Percentiles rank a stretch among this genome's conserved stretches.
These are phyloP conservation scores for Patella depressa DNA, from an alignment of 2,888 invertebrate genomes.

Conservation along the genomic window DNA sequence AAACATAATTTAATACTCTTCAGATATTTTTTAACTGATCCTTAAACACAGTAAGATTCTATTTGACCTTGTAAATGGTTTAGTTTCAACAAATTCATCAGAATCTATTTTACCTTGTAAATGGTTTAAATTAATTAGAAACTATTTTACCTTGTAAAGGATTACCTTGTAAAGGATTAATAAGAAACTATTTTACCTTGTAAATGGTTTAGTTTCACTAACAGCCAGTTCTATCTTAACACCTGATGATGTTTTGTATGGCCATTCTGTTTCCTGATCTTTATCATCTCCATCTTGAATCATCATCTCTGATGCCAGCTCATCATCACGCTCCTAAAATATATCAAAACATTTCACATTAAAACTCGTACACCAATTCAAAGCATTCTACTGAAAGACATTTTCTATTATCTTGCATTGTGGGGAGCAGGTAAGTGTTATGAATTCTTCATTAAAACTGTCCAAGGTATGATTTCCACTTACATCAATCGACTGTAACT, in stretches of 20 bases:
- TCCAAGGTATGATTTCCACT: too few species aligned
- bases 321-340: constrained; percentile 63
- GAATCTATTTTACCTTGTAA: constrained; percentile 56
- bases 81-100: too few species aligned
- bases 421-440: too few species aligned
- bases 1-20: not conserved
- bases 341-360: not conserved
- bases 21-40: too few species aligned
- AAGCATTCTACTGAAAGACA: too few species aligned
- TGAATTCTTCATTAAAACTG: too few species aligned
- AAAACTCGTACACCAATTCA: too few species aligned
- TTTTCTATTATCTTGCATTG: too few species aligned
- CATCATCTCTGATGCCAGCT: constrained; percentile 57
- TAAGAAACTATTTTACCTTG: constrained; percentile 49
- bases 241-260: constrained; percentile 39
- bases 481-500: too few species aligned
- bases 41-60: too few species aligned
- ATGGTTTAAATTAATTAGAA: constrained; percentile 52
- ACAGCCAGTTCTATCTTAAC: constrained; percentile 66
- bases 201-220: constrained; percentile 70
- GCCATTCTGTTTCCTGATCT: constrained; percentile 56
- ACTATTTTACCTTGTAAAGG: too few species aligned
- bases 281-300: constrained; percentile 57
- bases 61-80: too few species aligned
- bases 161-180: constrained; percentile 60